Evolutionary conservation across 2,888 invertebrate species (phyloP).

Genomic region (Sipha maydis): DNA sequence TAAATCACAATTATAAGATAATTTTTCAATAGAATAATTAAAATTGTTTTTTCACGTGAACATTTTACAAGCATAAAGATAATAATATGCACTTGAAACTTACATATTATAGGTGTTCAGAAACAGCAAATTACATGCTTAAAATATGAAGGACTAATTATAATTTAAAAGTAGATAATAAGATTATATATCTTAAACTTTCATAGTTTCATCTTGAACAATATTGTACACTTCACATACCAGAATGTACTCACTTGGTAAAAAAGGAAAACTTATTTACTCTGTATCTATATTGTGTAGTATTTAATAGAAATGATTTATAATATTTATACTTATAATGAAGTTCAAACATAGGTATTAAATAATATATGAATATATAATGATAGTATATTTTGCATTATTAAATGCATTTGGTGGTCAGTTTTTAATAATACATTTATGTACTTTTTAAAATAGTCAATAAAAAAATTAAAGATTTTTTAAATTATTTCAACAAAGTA

Average conservation of each 20-base stretch:
- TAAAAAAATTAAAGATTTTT: too few species aligned
- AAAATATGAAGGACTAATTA: not conserved
- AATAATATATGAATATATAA: too few species aligned
- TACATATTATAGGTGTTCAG: not conserved
- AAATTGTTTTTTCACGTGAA: not conserved
- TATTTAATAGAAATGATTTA: too few species aligned
- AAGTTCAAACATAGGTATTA: too few species aligned
- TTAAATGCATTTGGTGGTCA: too few species aligned
- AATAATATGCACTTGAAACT: not conserved
- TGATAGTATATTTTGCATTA: too few species aligned
- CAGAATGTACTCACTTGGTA: not conserved
- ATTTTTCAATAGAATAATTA: not conserved
- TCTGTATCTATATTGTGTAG: not conserved
- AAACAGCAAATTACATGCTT: not conserved
- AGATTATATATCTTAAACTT: not conserved
- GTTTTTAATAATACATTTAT: too few species aligned
- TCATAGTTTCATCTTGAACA: slow-evolving; percentile 9
- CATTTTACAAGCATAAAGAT: slow-evolving; percentile 6
- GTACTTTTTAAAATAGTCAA: too few species aligned
- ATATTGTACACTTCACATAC: not conserved
- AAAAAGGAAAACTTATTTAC: slow-evolving; percentile 18
- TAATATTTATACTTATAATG: too few species aligned
- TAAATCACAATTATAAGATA: not conserved
- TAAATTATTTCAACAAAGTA: too few species aligned
- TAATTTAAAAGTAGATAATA: slow-evolving; percentile 1